Conservation (phyloP, 2,797 vertebrate species). For the Macropus fuliginosus region DNA sequence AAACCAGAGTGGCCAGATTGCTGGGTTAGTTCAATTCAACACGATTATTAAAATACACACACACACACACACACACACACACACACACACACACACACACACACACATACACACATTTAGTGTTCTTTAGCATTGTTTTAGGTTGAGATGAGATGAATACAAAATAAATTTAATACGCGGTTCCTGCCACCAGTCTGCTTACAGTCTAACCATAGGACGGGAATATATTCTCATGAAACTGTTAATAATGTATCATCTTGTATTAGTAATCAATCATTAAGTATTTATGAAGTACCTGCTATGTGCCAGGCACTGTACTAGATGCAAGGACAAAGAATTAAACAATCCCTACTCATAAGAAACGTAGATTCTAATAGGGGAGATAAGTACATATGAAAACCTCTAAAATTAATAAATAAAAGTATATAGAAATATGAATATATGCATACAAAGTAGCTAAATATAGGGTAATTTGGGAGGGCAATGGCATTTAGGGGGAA, state of each 20-base stretch:
- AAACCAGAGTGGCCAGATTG: constrained; percentile 32
- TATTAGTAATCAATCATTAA: not conserved
- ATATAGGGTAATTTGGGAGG: not conserved
- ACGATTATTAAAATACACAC: not conserved
- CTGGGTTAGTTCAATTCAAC: constrained; percentile 35
- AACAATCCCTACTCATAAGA: not conserved
- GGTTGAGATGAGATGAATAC: not conserved
- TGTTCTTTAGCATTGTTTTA: constrained; percentile 17
- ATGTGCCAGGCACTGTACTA: not conserved
- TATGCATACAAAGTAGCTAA: not conserved
- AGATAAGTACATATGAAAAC: not conserved
- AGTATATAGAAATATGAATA: not conserved
- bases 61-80: constrained; percentile 37
- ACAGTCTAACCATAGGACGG: constrained; percentile 16
- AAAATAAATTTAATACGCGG: constrained; percentile 19
- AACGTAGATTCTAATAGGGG: not conserved
- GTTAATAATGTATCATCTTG: constrained; percentile 2
- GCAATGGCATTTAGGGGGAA: not conserved
- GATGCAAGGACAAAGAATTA: not conserved
- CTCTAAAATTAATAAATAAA: not conserved
- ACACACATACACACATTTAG: constrained; percentile 13
- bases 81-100: constrained; percentile 35
- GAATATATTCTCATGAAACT: constrained; percentile 19
- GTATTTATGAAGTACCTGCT: not conserved
- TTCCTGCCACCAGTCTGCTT: constrained; percentile 45